Percentiles rank a stretch among this genome's conserved stretches.
These are phyloP conservation scores for Amphiprion clarkii DNA, from an alignment of 2,797 vertebrate species.

Conservation along the genomic window DNA sequence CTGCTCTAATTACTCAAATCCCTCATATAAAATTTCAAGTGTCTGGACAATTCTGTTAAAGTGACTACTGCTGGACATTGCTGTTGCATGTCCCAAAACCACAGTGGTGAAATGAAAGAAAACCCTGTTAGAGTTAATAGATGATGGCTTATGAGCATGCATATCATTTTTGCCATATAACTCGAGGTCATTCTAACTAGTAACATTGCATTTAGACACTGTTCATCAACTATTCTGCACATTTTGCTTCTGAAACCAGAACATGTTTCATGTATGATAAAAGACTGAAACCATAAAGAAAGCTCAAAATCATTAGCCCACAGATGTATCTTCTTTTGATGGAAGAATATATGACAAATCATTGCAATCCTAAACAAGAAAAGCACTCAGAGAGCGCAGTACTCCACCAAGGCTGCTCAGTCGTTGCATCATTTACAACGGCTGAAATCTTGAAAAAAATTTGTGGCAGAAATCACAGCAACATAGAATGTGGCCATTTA, in stretches of 20 bases:
- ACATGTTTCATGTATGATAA: too few relatives aligned
- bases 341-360: not conserved
- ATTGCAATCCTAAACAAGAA: not conserved
- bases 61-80: not conserved
- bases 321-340: not conserved
- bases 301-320: too few relatives aligned
- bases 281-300: too few relatives aligned
- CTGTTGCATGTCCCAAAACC: not conserved
- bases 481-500: too few relatives aligned
- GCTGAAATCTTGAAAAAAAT: too few relatives aligned
- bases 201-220: not conserved
- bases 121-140: not conserved
- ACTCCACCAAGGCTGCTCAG: too few relatives aligned
- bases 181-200: not conserved
- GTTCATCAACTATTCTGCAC: too few relatives aligned
- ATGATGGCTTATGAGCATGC: not conserved
- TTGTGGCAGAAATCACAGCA: too few relatives aligned
- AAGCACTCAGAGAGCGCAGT: too few relatives aligned
- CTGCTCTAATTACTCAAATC: conserved; percentile 59
- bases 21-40: conserved; percentile 26
- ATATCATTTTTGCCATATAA: too few relatives aligned
- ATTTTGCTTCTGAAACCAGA: too few relatives aligned
- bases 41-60: conserved; percentile 15
- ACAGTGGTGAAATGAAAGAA: not conserved
- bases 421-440: too few relatives aligned